Conservation (phyloP, 2,113 vertebrate genomes). For the Trinectes maculatus region DNA sequence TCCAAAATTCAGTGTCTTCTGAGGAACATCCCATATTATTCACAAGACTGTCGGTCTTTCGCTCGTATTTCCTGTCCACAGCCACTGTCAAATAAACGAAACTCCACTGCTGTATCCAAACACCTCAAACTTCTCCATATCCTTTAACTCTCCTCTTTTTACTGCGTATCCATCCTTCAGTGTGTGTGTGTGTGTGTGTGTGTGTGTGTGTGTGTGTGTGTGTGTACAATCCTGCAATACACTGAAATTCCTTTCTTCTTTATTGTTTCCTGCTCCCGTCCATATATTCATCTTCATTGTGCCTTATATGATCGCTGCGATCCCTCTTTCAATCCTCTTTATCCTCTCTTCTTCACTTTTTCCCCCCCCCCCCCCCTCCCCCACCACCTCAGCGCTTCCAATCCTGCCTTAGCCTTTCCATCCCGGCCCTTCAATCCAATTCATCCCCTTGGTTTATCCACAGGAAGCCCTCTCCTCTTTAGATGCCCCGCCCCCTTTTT, state of each 20-base stretch:
- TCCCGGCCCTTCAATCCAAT: slow-evolving; percentile 19
- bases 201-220: slow-evolving; percentile 11
- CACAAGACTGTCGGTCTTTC: slow-evolving; percentile 10
- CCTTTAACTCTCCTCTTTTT: slow-evolving; percentile 35
- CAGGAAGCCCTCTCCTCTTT: slow-evolving; percentile 9
- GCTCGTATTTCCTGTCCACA: slow-evolving; percentile 11
- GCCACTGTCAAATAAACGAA: slow-evolving; percentile 18
- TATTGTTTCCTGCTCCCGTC: slow-evolving; percentile 18
- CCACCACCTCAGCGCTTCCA: slow-evolving; percentile 26
- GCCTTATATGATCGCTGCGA: slow-evolving; percentile 51
- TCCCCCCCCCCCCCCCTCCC: slow-evolving; percentile 33
- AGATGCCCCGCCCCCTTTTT: neutral
- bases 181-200: slow-evolving; percentile 15
- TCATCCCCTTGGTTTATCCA: slow-evolving; percentile 43
- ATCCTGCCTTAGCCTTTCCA: slow-evolving; percentile 33
- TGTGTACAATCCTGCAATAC: slow-evolving; percentile 28
- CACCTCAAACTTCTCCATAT: slow-evolving; percentile 21
- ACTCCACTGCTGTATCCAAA: neutral
- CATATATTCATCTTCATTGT: slow-evolving; percentile 49
- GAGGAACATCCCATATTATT: slow-evolving; percentile 14
- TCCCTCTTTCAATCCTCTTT: slow-evolving; percentile 38
- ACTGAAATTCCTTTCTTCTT: slow-evolving; percentile 42
- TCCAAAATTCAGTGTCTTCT: neutral
- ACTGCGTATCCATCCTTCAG: too few species aligned
- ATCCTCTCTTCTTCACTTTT: slow-evolving; percentile 30